These are phyloP conservation scores for Pseudorectes ferrugineus DNA, from an alignment of 2,113 vertebrate genomes.

Conservation along the genomic window DNA sequence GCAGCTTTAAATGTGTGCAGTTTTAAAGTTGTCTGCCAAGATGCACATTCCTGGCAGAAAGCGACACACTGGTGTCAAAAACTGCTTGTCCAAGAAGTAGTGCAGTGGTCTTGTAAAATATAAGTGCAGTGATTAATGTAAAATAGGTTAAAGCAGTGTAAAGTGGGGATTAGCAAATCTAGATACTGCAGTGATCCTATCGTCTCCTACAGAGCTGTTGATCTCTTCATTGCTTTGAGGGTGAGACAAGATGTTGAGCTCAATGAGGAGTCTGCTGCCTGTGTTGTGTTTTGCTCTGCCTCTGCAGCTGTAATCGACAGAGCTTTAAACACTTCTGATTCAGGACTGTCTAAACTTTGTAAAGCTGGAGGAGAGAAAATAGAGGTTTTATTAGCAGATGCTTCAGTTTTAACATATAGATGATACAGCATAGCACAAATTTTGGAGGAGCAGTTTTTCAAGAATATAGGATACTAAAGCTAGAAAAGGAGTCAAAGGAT, in stretches of 20 bases:
- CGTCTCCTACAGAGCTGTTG: conserved; percentile 10
- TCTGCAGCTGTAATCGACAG: not conserved
- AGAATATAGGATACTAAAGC: not conserved
- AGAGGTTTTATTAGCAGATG: not conserved
- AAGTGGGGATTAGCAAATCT: conserved; percentile 2
- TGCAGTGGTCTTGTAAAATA: not conserved
- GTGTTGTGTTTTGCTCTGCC: not conserved
- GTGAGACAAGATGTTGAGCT: not conserved
- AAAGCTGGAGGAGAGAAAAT: not conserved
- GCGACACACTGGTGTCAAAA: not conserved
- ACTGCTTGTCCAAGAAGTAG: not conserved
- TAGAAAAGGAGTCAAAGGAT: not conserved
- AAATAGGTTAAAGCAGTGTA: not conserved
- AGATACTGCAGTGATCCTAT: not conserved
- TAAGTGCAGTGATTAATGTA: not conserved
- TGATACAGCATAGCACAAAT: not conserved
- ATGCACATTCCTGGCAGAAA: not conserved
- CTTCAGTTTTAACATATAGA: not conserved
- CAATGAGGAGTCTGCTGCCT: not conserved
- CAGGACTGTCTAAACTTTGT: not conserved
- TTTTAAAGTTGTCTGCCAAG: not conserved
- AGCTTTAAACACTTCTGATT: not conserved
- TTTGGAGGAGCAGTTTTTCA: not conserved
- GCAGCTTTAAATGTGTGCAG: not conserved
- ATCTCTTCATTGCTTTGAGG: conserved; percentile 12